Conservation (phyloP, 2,888 invertebrate species). For the Margaritifera margaritifera region DNA sequence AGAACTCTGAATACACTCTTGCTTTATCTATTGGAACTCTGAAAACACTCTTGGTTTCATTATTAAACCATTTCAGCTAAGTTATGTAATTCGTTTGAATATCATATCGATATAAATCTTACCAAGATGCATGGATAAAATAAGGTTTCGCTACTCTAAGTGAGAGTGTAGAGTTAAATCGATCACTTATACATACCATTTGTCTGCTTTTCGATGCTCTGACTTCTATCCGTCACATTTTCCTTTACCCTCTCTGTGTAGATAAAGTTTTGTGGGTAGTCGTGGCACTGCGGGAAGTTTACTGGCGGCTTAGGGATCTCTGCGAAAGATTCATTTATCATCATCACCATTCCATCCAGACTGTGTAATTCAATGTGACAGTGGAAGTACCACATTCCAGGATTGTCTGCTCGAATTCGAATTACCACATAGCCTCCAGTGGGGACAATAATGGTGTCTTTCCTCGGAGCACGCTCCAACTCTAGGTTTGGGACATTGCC, state of each 20-base stretch:
- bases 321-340: constrained; percentile 58
- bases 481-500: constrained; percentile 55
- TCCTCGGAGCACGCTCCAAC: constrained; percentile 52
- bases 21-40: too few species aligned
- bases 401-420: constrained; percentile 65
- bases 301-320: constrained; percentile 43
- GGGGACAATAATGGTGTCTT: constrained; percentile 67
- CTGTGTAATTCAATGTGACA: constrained; percentile 66
- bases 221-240: neutral
- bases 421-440: constrained; percentile 68
- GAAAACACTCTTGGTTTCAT: too few species aligned
- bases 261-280: constrained; percentile 29
- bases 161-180: too few species aligned
- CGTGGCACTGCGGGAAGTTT: constrained; percentile 55
- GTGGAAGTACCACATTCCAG: constrained; percentile 67
- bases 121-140: too few species aligned
- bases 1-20: too few species aligned
- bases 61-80: too few species aligned
- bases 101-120: too few species aligned
- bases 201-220: neutral
- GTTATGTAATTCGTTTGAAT: too few species aligned
- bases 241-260: neutral
- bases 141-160: too few species aligned
- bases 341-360: constrained; percentile 64
- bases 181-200: neutral